These are phyloP conservation scores for Limulus polyphemus DNA, from an alignment of 2,888 invertebrate species.

Conservation along the genomic window DNA sequence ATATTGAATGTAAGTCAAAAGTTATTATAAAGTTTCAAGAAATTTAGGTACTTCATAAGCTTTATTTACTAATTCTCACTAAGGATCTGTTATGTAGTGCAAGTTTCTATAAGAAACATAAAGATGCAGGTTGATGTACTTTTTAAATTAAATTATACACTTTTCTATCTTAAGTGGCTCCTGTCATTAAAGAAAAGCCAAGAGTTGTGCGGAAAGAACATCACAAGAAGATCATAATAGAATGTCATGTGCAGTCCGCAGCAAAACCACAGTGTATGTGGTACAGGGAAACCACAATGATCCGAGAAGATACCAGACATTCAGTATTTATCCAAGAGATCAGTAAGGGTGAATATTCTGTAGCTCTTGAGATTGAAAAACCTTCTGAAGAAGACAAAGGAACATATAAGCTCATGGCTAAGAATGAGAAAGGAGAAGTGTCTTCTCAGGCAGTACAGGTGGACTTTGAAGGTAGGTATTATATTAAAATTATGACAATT, in stretches of 20 bases:
- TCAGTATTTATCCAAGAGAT: slow-evolving; percentile 63
- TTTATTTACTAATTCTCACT: too few species aligned
- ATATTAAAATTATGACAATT: too few species aligned
- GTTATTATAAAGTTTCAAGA: too few species aligned
- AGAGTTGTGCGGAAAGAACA: slow-evolving; percentile 81
- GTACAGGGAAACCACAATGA: slow-evolving; percentile 73
- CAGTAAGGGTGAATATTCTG: slow-evolving; percentile 67
- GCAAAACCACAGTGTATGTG: slow-evolving; percentile 86
- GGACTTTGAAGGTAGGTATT: slow-evolving; percentile 47
- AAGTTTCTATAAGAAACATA: too few species aligned
- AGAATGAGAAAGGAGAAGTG: slow-evolving; percentile 85
- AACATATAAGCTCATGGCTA: slow-evolving; percentile 74
- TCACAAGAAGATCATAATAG: slow-evolving; percentile 74
- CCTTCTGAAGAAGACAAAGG: slow-evolving; percentile 70
- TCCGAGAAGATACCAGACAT: slow-evolving; percentile 62
- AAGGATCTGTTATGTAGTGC: too few species aligned
- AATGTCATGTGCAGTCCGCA: slow-evolving; percentile 83
- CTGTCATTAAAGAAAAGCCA: slow-evolving; percentile 79
- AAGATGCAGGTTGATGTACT: too few species aligned
- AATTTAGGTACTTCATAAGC: too few species aligned
- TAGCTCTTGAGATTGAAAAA: slow-evolving; percentile 78
- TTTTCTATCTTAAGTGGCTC: slow-evolving; percentile 52
- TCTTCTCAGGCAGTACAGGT: slow-evolving; percentile 77
- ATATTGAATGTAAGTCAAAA: slow-evolving; percentile 76
- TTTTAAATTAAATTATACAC: slow-evolving; percentile 10